These are phyloP conservation scores for Pseudococcus longispinus DNA, from an alignment of 2,888 invertebrate species.

Conservation along the genomic window DNA sequence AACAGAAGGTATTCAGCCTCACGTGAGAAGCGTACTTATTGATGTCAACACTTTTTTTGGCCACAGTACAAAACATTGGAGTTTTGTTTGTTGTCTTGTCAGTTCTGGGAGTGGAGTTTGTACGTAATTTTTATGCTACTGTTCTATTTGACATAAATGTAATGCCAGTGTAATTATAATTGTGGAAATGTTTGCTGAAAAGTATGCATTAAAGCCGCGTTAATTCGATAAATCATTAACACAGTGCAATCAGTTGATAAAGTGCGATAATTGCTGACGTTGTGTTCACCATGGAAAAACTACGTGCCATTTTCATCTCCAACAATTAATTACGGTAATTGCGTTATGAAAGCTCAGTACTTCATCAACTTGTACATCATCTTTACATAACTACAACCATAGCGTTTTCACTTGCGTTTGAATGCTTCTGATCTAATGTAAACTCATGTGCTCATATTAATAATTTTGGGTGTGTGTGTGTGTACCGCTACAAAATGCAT, in stretches of 20 bases:
- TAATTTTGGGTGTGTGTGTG: conserved; percentile 39
- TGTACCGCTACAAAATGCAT: conserved; percentile 36
- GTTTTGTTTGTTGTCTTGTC: conserved; percentile 54
- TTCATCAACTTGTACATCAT: not conserved
- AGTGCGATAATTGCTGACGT: conserved; percentile 47
- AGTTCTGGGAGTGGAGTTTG: conserved; percentile 55
- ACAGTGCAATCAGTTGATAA: not conserved
- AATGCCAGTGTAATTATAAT: not conserved
- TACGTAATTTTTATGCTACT: conserved; percentile 25
- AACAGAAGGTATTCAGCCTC: not conserved
- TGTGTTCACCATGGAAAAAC: conserved; percentile 55
- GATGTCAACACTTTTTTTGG: conserved; percentile 16
- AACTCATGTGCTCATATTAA: conserved; percentile 28
- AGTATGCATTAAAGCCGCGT: conserved; percentile 46
- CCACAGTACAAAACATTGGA: conserved; percentile 33
- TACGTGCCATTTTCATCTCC: conserved; percentile 50
- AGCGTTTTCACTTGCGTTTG: not conserved
- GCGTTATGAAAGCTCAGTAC: not conserved
- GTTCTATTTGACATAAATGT: not conserved
- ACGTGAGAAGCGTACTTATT: not conserved
- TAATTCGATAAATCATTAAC: conserved; percentile 25
- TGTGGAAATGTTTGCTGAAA: conserved; percentile 35
- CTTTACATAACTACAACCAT: not conserved
- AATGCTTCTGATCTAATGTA: conserved; percentile 43
- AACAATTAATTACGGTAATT: conserved; percentile 53